Evolutionary conservation across 2,797 vertebrate species (phyloP), one percentile per base, ranked within the genome.

Genomic region (Miichthys miiuy): DNA sequence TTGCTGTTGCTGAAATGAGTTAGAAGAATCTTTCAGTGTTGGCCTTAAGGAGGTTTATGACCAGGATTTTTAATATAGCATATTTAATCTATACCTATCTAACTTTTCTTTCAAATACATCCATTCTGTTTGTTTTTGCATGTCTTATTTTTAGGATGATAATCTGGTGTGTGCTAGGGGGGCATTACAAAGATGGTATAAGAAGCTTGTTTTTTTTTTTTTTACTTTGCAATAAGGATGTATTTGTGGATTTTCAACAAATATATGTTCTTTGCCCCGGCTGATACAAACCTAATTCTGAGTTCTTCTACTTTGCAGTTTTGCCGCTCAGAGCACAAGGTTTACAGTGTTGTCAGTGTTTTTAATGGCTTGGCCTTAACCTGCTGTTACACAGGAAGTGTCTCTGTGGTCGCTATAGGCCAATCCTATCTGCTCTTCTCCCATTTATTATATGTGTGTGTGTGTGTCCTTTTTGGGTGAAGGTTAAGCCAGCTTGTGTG

Each of bases 401-500:
- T 44, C 46, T 67, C 18, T 77, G n/a, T 38, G 6, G n/a, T 57
- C 20, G 3, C 0, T 68, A 41, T 64, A n/a, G 62, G 55, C 52
- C 76, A 79, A 41, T 71, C 27, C 9, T 34, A 30, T 68, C 68
- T 50, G 10, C 17, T 13, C 54, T 41, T n/a, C 2, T 16, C 3
- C n/a, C 44, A 38, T 60, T 60, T 50, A 18, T 44, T 44, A 20
- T 56, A n/a, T 72, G 44, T 50, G 54, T 72, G 27, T 52, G 6
- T 14, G 5, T 78, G 57, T 47, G 27, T 52, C 38, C 12, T 12
- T 57, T 64, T n/a, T 44, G 25, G n/a, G 42, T 63, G 42, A 55
- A 69, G 23, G 51, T 75, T 67, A 67, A 67, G 30, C 9, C 68
- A 54, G 23, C 41, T 7, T 41, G 27, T 67, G 73, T 76, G 58